Conservation (phyloP, 2,797 vertebrate species). For the Mus minutoides region DNA sequence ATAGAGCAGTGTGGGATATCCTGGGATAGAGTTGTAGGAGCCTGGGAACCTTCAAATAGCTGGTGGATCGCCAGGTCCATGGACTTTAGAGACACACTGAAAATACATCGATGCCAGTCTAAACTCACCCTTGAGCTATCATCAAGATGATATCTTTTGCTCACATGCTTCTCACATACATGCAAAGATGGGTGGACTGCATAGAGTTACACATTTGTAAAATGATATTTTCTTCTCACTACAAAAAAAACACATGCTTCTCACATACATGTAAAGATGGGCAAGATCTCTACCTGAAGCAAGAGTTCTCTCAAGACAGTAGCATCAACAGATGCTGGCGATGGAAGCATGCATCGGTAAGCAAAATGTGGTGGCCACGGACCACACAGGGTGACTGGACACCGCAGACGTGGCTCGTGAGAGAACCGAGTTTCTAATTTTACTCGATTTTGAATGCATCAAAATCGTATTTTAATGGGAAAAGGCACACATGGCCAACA, state of each 20-base stretch:
- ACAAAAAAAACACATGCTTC: too few relatives aligned
- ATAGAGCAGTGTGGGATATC: fast-evolving
- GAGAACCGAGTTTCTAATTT: background rate
- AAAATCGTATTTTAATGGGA: background rate
- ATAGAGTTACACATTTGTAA: background rate
- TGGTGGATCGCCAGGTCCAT: background rate
- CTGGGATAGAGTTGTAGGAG: fast-evolving
- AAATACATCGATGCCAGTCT: background rate
- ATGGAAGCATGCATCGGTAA: fast-evolving
- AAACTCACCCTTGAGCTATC: background rate
- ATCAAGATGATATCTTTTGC: background rate
- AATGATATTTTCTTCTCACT: background rate
- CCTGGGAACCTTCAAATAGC: background rate
- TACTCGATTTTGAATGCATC: conserved; percentile 1
- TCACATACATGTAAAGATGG: background rate
- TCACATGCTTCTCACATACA: background rate
- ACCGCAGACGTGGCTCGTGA: fast-evolving
- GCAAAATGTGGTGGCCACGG: fast-evolving
- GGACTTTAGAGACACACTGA: background rate
- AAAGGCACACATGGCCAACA: background rate
- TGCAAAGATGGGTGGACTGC: background rate
- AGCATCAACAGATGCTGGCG: fast-evolving
- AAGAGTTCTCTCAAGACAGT: fast-evolving
- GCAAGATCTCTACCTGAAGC: background rate
- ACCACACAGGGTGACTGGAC: fast-evolving